These are phyloP conservation scores for Myotis pilosus DNA, from an alignment of 2,797 vertebrate genomes.

Conservation along the genomic window DNA sequence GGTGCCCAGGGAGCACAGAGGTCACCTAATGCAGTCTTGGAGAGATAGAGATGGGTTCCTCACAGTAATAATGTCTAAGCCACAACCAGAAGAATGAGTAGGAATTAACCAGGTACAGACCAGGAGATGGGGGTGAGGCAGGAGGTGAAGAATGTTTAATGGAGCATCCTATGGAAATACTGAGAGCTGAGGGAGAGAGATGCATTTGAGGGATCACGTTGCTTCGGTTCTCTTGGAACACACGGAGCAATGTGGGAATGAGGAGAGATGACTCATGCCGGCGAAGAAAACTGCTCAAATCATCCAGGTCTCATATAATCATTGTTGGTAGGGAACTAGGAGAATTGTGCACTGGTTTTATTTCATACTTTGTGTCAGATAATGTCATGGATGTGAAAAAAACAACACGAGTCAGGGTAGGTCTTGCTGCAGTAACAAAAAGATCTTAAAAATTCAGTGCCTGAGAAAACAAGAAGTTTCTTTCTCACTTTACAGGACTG, in stretches of 20 bases:
- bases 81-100: background rate
- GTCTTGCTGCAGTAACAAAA: background rate
- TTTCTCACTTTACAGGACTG: background rate
- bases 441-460: background rate
- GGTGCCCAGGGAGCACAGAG: background rate
- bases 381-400: background rate
- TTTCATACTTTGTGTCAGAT: background rate
- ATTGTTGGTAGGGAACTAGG: background rate
- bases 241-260: background rate
- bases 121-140: background rate
- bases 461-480: background rate
- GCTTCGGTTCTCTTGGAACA: fast-evolving
- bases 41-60: background rate
- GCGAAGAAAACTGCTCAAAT: background rate
- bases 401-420: background rate
- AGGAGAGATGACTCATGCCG: background rate
- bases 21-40: background rate
- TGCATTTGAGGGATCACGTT: fast-evolving
- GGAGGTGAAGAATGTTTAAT: background rate
- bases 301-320: background rate
- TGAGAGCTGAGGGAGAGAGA: background rate
- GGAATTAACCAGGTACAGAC: background rate
- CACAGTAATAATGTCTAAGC: background rate
- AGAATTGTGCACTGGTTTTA: background rate
- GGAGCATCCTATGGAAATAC: background rate